Evolutionary conservation across 2,113 vertebrate genomes (phyloP), one percentile per base, ranked within the genome.

Genomic region (Phasianus colchicus): DNA sequence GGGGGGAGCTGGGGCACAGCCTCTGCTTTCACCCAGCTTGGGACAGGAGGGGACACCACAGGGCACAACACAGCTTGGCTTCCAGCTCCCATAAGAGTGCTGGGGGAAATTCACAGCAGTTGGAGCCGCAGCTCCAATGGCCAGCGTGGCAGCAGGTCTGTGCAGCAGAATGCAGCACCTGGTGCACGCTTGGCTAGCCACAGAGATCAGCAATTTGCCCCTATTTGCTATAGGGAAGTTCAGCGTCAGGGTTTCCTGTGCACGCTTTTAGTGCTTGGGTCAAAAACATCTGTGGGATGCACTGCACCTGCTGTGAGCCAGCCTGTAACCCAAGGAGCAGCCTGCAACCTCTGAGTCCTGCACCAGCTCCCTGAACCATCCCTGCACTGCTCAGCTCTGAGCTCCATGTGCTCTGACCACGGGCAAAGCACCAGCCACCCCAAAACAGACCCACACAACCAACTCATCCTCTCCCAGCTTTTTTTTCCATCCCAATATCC

Each of bases 261-360:
- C 43, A 19, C 6, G 8, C 12, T 61, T 50, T 13, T 6, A 72
- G 58, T 1, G 17, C 50, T 87, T 20, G 4, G 3, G 67, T 72
- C 91, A 86, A 43, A 87, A 90, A 76, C 82, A 94, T 78, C 92
- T 93, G 89, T 64, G 54, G 79, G 67, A 69, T 58, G 66, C 4
- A 0, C 9, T 5, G 75, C 87, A 64, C 54, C 84, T 79, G 77
- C 78, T 36, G 8, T 24, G 7, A 24, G 2, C 12, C 60, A 67
- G 73, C 27, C n/a, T 38, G 57, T 24, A 7, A 10, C 15, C 25
- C 0, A 3, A 48, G 9, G 24, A 13, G 1, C 89, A 32, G 72
- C 32, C 1, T 13, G 19, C 18, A 36, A 8, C 30, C 48, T 32
- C 30, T 29, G 24, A 10, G 11, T 64, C 61, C 61, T 40, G 36